Conservation (phyloP, 2,888 invertebrate genomes). For the Apodemia hepburni region DNA sequence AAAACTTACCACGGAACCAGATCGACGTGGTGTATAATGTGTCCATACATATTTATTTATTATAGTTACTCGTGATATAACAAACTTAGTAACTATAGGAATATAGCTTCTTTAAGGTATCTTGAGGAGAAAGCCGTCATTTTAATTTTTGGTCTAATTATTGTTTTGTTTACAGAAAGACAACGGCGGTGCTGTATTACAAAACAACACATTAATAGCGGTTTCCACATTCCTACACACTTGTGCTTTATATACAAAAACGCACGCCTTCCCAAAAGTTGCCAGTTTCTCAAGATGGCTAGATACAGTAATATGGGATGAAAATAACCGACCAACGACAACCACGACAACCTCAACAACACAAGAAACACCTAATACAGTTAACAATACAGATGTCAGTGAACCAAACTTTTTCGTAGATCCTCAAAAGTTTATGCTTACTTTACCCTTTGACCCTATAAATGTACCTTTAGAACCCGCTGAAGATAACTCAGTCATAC, state of each 20-base stretch:
- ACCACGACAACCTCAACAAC: conserved; percentile 27
- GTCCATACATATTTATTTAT: too few relatives aligned
- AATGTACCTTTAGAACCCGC: conserved; percentile 65
- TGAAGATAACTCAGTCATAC: conserved; percentile 62
- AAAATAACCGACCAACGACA: conserved; percentile 49
- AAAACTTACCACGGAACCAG: too few relatives aligned
- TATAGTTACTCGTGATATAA: too few relatives aligned
- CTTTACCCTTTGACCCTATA: conserved; percentile 61
- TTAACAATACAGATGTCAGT: conserved; percentile 38
- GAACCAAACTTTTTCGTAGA: conserved; percentile 39
- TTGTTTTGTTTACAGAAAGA: conserved; percentile 52
- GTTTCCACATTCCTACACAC: conserved; percentile 56
- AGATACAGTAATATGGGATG: conserved; percentile 68
- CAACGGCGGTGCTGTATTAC: conserved; percentile 67
- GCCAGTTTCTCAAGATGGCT: conserved; percentile 58
- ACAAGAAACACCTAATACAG: conserved; percentile 15
- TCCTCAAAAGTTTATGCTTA: conserved; percentile 53
- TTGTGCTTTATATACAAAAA: conserved; percentile 61
- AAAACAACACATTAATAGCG: conserved; percentile 62
- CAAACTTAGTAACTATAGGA: too few relatives aligned
- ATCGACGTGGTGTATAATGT: too few relatives aligned
- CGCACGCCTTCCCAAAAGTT: conserved; percentile 65
- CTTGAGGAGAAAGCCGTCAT: too few relatives aligned
- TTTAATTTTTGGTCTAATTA: too few relatives aligned
- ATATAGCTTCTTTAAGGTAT: too few relatives aligned